Percentiles rank a stretch among this genome's conserved stretches.
These are phyloP conservation scores for Cyclopterus lumpus DNA, from an alignment of 2,797 vertebrate genomes.

Conservation along the genomic window DNA sequence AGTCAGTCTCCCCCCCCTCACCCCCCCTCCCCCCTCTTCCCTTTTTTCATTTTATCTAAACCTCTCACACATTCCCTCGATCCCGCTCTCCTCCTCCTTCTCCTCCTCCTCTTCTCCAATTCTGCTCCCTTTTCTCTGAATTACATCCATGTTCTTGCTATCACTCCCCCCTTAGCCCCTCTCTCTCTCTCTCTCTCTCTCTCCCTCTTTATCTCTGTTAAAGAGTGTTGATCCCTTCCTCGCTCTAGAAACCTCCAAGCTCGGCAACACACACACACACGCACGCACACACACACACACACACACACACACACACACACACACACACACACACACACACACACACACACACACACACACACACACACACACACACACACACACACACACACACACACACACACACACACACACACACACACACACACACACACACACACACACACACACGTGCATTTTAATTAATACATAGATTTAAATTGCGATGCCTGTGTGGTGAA, in stretches of 20 bases:
- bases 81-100: constrained; percentile 27
- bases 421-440: constrained; percentile 48
- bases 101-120: background rate
- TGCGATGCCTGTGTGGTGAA: constrained; percentile 72
- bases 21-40: background rate
- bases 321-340: constrained; percentile 41
- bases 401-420: constrained; percentile 24
- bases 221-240: constrained; percentile 73
- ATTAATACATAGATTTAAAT: constrained; percentile 82
- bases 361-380: constrained; percentile 40
- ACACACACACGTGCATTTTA: constrained; percentile 57
- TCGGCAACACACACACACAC: background rate
- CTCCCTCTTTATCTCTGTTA: constrained; percentile 62
- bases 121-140: constrained; percentile 64
- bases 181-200: constrained; percentile 12
- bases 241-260: constrained; percentile 61
- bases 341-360: constrained; percentile 46
- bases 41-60: constrained; percentile 64
- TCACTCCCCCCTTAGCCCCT: constrained; percentile 38
- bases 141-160: constrained; percentile 65
- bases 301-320: constrained; percentile 48
- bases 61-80: constrained; percentile 68
- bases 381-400: constrained; percentile 31
- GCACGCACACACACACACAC: constrained; percentile 27
- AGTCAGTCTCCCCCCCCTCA: constrained; percentile 40